Conservation (phyloP, 1,140 invertebrate genomes). For the Leptinotarsa lineolata region DNA sequence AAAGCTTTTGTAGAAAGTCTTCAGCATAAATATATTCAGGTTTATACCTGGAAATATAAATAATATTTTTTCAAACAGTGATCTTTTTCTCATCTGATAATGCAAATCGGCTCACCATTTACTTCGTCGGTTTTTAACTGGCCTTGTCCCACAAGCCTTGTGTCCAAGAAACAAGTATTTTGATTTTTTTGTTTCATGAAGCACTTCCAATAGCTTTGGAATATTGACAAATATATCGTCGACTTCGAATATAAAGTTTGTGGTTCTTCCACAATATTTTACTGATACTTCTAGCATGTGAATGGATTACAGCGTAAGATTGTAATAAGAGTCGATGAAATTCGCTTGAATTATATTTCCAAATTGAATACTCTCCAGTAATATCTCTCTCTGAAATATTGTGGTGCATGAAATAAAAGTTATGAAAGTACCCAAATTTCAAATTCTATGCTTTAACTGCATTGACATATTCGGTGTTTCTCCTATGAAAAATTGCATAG, state of each 20-base stretch:
- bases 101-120: conserved; percentile 71
- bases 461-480: conserved; percentile 61
- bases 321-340: conserved; percentile 89
- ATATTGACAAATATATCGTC: conserved; percentile 86
- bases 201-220: conserved; percentile 57
- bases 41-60: conserved; percentile 4
- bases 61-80: too few relatives aligned
- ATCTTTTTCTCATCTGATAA: not conserved
- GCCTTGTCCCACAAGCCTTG: conserved; percentile 74
- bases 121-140: conserved; percentile 70
- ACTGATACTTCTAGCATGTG: conserved; percentile 79
- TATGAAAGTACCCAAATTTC: too few relatives aligned
- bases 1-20: not conserved
- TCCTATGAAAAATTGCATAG: conserved; percentile 63
- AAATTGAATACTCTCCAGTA: conserved; percentile 63
- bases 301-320: conserved; percentile 89
- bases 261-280: conserved; percentile 64
- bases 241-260: conserved; percentile 74
- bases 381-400: conserved; percentile 35
- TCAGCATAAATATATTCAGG: conserved; percentile 1
- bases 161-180: conserved; percentile 68
- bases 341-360: conserved; percentile 90
- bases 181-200: conserved; percentile 52
- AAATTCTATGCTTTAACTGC: conserved; percentile 57
- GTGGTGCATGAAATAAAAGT: too few relatives aligned